Base-by-base conservation (phyloP, 2,888 invertebrate species). In the Drosophila stalkeri region DNA sequence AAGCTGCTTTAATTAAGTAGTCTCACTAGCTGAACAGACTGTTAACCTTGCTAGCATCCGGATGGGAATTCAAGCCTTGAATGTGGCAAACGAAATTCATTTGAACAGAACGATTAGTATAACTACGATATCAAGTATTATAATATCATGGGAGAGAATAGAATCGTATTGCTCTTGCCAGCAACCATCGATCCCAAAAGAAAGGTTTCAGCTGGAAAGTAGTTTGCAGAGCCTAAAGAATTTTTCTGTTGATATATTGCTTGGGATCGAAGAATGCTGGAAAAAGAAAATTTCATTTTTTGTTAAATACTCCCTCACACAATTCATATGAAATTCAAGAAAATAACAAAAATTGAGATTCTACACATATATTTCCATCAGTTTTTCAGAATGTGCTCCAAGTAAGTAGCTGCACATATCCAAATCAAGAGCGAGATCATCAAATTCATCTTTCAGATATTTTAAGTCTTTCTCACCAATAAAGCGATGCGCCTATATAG, bases 401-500 rank as follows among this genome's bases (percentile, higher is more conserved):
- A 62, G 80, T 80, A 67, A 80, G 80, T 80, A 44, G 14, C 20
- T 4, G 3, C 8, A 8, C 6, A 8, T 6, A 12, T 12, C 0
- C 7, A 0, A 1, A 11, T 18, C 12, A 3, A 20, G 18, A 14
- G 8, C 20, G 12, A 3, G 18, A 0, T 51, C 20, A 51, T 51
- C 33, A 51, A 14, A 3, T 3, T 8, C 18, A 2, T 20, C 51
- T 51, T 7, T 47, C 23, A 75, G 75, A 60, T 65, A 39, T 31
- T 63, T 75, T 14, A 57, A 65, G n/a, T 55, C 54, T 18, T 18
- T 18, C 14, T 14, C 27, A 8, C 23, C 65, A 2, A 18, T 75
- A 9, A 44, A 47, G 35, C 51, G 33, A 47, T 37, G 23, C 51
- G 39, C 39, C 3, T 33, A 43, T 31, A 5, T 51, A 43, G 37